A percentile compares a stretch with the other conserved stretches of the same genome.
These are phyloP conservation scores for Trachelus troglodyta DNA, from an alignment of 2,888 invertebrate genomes.

Conservation along the genomic window DNA sequence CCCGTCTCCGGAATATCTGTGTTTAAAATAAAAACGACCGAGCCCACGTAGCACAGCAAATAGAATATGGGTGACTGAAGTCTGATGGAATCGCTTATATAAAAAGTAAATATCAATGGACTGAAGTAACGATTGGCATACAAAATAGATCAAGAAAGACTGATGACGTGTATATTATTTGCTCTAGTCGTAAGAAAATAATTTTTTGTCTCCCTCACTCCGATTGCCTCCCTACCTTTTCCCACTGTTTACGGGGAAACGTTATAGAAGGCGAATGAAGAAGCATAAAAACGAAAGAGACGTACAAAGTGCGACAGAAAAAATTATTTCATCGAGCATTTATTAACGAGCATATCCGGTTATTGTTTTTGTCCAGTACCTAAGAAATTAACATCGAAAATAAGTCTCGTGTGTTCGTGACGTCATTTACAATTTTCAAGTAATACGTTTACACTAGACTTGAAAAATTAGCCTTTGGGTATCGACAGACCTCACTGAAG, in stretches of 20 bases:
- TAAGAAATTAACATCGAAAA: background rate
- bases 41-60: too few species aligned
- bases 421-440: background rate
- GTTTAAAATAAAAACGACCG: too few species aligned
- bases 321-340: background rate
- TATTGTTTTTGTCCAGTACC: background rate
- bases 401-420: background rate
- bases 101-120: background rate
- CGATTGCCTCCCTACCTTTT: background rate
- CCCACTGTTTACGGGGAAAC: background rate
- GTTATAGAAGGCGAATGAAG: background rate
- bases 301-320: background rate
- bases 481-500: background rate
- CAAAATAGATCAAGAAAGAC: background rate
- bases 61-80: too few species aligned
- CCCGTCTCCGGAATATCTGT: too few species aligned
- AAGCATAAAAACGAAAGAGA: background rate
- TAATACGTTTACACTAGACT: background rate
- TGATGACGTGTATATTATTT: background rate
- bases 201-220: background rate
- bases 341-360: background rate
- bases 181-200: background rate
- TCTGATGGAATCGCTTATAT: too few species aligned
- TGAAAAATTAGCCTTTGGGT: background rate
- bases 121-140: background rate